Conservation (phyloP, 2,888 invertebrate genomes). For the Latrodectus elegans region DNA sequence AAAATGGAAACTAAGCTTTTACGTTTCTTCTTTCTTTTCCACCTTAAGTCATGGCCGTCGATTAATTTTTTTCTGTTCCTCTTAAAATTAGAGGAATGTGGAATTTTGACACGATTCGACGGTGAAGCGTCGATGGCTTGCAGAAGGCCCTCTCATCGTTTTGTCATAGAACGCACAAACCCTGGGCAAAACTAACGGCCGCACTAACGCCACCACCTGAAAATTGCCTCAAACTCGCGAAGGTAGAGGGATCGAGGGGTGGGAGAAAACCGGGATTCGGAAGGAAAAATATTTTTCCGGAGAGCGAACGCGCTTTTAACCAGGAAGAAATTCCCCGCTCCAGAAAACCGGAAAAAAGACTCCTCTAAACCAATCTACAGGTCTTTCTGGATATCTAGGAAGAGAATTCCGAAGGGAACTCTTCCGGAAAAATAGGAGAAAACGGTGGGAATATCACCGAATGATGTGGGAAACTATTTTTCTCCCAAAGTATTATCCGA, state of each 20-base stretch:
- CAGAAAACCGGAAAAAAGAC: slow-evolving; percentile 30
- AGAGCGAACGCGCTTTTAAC: slow-evolving; percentile 17
- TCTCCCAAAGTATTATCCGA: neutral
- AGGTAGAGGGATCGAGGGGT: neutral
- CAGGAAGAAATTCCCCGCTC: slow-evolving; percentile 8
- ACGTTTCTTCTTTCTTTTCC: neutral
- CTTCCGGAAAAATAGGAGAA: neutral
- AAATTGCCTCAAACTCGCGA: slow-evolving; percentile 30
- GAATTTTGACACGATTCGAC: neutral
- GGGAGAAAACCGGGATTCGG: neutral
- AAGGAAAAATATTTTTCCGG: neutral
- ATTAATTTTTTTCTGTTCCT: neutral
- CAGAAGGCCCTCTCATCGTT: slow-evolving; percentile 27
- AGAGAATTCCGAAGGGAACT: neutral
- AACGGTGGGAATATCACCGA: neutral
- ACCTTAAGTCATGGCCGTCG: slow-evolving; percentile 44
- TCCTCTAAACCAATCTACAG: slow-evolving; percentile 50
- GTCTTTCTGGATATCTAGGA: slow-evolving; percentile 13
- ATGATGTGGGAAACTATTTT: neutral
- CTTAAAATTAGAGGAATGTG: neutral
- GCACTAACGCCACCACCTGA: slow-evolving; percentile 53
- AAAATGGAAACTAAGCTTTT: slow-evolving; percentile 40
- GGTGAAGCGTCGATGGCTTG: slow-evolving; percentile 1
- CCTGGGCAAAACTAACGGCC: slow-evolving; percentile 47
- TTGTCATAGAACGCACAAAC: slow-evolving; percentile 34